Base-by-base conservation (phyloP, 2,888 invertebrate species). In the Meandrusa payeni region DNA sequence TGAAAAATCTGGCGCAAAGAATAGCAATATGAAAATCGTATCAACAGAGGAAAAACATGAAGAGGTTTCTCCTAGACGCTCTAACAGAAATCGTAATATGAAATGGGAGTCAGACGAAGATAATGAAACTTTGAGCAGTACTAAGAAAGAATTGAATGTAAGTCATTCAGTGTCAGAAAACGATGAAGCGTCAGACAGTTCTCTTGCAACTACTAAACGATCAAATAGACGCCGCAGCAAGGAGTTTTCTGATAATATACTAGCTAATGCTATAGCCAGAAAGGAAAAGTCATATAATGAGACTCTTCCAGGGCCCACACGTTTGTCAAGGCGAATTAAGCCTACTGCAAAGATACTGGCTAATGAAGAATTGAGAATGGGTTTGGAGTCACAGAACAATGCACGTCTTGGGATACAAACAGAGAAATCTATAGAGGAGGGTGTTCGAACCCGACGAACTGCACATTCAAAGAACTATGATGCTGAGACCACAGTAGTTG, bases 211-310 rank as follows among this genome's bases (percentile, higher is more conserved):
- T 5, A 76, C 90, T 0, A 93, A 93, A 67, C 86, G 93, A 10
- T 91, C 91, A 0, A 90, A 91, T 0, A 87, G 92, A 37, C 86
- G 92, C 22, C 79, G 91, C 31, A 91, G 91, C 52, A 92, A 91
- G 61, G 92, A 92, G 54, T 88, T 78, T 27, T 75, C 74, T 7
- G 90, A 91, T 48, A 92, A 92, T 33, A 89, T 93, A 17, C 69
- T 94, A 11, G 92, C 93, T 48, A 91, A 90, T 69, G 93, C 93
- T 5, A 93, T 93, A 57, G 93, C 93, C 0, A 85, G 93, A 6
- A 93, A 93, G 64, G 92, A 93, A 64, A 93, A 93, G 55, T 91
- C 91, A 0, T 92, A 91, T 56, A 90, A 90, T 55, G 89, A 89
- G 55, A 62, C 80, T 2, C 60, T 53, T 27, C 72, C 81, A 6